These are phyloP conservation scores for Chromoteleia sp. DNA, from an alignment of 2,888 invertebrate species.

Conservation along the genomic window DNA sequence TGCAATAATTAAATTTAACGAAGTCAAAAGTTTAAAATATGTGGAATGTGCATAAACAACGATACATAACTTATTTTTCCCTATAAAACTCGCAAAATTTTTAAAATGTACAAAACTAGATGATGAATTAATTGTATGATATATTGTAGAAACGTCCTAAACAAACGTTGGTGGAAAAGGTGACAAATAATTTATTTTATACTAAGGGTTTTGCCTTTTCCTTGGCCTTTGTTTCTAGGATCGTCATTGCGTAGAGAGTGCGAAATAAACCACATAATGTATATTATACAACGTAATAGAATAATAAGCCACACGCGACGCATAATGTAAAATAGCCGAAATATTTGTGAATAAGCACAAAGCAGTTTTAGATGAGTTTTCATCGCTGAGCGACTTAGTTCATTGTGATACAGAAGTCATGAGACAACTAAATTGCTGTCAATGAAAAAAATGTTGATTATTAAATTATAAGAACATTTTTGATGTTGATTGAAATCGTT, in stretches of 20 bases:
- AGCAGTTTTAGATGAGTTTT: slow-evolving; percentile 54
- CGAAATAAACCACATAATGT: slow-evolving; percentile 6
- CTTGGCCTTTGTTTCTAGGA: slow-evolving; percentile 1
- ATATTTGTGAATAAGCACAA: slow-evolving; percentile 55
- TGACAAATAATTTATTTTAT: slow-evolving; percentile 20
- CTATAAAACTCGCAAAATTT: slow-evolving; percentile 22
- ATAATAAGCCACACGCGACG: slow-evolving; percentile 27
- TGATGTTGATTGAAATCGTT: slow-evolving; percentile 45
- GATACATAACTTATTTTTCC: slow-evolving; percentile 5
- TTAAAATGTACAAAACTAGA: slow-evolving; percentile 48
- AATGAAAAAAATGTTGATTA: slow-evolving; percentile 57
- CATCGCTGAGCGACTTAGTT: slow-evolving; percentile 65
- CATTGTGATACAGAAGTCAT: slow-evolving; percentile 60
- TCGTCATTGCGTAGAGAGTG: slow-evolving; percentile 27
- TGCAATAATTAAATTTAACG: slow-evolving; percentile 25
- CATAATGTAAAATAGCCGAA: slow-evolving; percentile 61
- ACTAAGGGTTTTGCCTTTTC: not conserved
- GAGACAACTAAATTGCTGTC: slow-evolving; percentile 51
- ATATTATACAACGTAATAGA: slow-evolving; percentile 30
- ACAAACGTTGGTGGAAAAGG: slow-evolving; percentile 4
- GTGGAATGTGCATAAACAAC: slow-evolving; percentile 5
- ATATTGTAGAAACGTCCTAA: slow-evolving; percentile 19
- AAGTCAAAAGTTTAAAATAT: slow-evolving; percentile 22
- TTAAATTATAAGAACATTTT: slow-evolving; percentile 61
- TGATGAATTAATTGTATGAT: slow-evolving; percentile 27